Evolutionary conservation across 2,888 invertebrate species (phyloP).

Genomic region (Cinara cedri): DNA sequence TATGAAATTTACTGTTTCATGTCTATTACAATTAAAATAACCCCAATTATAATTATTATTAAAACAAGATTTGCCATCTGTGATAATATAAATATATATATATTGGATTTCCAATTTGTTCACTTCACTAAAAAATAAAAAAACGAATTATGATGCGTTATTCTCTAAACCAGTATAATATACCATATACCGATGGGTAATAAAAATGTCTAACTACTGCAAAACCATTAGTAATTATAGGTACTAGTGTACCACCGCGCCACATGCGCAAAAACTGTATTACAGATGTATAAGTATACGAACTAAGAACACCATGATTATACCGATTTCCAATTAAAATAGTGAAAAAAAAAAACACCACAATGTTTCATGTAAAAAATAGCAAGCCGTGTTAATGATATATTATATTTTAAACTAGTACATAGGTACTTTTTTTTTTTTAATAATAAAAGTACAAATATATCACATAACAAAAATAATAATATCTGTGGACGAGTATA

Average conservation of each 20-base stretch:
- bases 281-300: background rate
- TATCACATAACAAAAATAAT: background rate
- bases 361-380: constrained; percentile 20
- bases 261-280: background rate
- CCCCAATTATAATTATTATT: background rate
- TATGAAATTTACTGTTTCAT: background rate
- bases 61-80: background rate
- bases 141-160: background rate
- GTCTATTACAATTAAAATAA: background rate
- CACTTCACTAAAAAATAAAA: constrained; percentile 22
- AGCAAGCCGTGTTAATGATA: constrained; percentile 39
- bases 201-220: constrained; percentile 3
- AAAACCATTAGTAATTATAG: background rate
- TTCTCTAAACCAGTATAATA: no score
- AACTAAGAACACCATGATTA: no score
- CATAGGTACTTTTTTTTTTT: no score
- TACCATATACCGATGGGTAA: background rate
- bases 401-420: constrained; percentile 5
- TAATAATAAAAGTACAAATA: no score
- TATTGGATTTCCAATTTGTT: constrained; percentile 2
- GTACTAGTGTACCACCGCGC: background rate
- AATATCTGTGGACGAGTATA: constrained; percentile 4
- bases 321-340: background rate
- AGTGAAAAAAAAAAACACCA: background rate
- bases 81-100: background rate